Conservation (phyloP, 1,140 invertebrate genomes). For the Vanessa atalanta region DNA sequence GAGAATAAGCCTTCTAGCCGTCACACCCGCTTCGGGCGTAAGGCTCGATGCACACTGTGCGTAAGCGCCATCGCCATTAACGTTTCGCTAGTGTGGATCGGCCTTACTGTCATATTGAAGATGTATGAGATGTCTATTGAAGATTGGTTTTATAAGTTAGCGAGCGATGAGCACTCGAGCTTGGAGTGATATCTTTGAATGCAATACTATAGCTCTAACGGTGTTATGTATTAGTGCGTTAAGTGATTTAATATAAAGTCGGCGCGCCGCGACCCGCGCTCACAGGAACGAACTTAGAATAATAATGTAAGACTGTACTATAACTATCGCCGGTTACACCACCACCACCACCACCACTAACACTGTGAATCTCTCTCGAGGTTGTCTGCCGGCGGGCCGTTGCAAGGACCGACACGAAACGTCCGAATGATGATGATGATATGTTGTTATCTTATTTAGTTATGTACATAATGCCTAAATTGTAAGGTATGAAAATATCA, state of each 20-base stretch:
- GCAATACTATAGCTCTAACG: not conserved
- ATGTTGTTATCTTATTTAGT: slow-evolving; percentile 9
- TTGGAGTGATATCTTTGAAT: slow-evolving; percentile 3
- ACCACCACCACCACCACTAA: not conserved
- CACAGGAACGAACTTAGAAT: not conserved
- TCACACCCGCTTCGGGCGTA: not conserved
- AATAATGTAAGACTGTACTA: slow-evolving; percentile 21
- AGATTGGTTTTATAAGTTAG: slow-evolving; percentile 8
- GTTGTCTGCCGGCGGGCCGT: not conserved
- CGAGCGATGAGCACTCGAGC: not conserved
- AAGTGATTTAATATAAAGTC: slow-evolving; percentile 15
- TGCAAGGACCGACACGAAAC: not conserved
- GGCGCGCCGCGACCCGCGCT: slow-evolving; percentile 12
- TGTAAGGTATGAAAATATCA: slow-evolving; percentile 1
- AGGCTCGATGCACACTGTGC: not conserved
- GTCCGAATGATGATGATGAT: not conserved
- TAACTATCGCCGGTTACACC: not conserved
- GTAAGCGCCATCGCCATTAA: not conserved
- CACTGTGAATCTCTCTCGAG: slow-evolving; percentile 1
- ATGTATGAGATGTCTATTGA: not conserved
- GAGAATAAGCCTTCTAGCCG: not conserved
- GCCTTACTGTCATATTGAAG: not conserved
- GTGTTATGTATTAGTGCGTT: slow-evolving; percentile 14
- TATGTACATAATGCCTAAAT: slow-evolving; percentile 9
- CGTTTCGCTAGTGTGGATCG: not conserved